These are phyloP conservation scores for Lycia hirtaria DNA, from an alignment of 2,888 invertebrate genomes.

Conservation along the genomic window DNA sequence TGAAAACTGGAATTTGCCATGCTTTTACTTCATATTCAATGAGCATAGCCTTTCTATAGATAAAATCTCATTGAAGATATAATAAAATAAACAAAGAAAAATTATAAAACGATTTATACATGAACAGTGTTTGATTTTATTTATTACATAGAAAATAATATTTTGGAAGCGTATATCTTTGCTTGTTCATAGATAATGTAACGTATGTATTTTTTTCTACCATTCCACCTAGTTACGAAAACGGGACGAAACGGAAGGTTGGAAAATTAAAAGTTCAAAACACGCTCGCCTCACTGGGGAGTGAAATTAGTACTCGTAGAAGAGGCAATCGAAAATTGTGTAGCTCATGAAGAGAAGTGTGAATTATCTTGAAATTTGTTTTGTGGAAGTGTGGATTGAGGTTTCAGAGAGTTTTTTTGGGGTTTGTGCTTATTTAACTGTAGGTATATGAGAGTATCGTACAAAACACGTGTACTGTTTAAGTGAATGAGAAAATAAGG, in stretches of 20 bases:
- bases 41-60: too few relatives aligned
- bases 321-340: slow-evolving; percentile 30
- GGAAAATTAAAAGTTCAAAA: slow-evolving; percentile 48
- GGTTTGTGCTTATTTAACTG: background rate
- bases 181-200: background rate
- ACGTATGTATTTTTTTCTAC: slow-evolving; percentile 7
- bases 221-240: slow-evolving; percentile 25
- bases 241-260: slow-evolving; percentile 23
- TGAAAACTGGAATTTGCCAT: too few relatives aligned
- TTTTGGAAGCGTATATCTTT: too few relatives aligned
- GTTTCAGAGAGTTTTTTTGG: background rate
- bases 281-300: slow-evolving; percentile 43
- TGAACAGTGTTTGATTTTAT: too few relatives aligned
- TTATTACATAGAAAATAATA: too few relatives aligned
- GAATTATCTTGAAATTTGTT: slow-evolving; percentile 29
- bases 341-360: slow-evolving; percentile 27
- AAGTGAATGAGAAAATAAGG: too few relatives aligned
- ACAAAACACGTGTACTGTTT: too few relatives aligned
- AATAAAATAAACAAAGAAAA: too few relatives aligned
- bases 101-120: too few relatives aligned
- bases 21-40: too few relatives aligned
- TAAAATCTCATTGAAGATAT: too few relatives aligned
- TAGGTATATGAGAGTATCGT: too few relatives aligned
- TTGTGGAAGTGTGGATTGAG: background rate
- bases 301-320: slow-evolving; percentile 32